Conservation (phyloP, 2,888 invertebrate genomes). For the Dasypogon diadema region DNA sequence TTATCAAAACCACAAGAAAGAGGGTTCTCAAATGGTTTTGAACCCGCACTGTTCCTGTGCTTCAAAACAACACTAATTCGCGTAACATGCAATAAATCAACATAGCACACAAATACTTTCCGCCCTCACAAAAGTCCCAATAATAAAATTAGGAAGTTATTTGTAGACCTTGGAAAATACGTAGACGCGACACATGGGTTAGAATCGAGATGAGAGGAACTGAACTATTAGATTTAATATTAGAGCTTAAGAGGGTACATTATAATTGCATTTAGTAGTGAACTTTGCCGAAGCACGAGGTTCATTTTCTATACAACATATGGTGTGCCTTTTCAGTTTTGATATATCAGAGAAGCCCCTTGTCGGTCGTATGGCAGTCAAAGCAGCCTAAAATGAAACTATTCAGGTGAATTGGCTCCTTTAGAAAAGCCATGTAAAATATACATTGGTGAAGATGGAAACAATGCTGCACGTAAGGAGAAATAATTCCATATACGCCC, state of each 20-base stretch:
- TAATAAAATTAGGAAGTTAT: not conserved
- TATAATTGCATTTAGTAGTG: conserved; percentile 47
- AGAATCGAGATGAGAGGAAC: not conserved
- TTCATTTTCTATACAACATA: not conserved
- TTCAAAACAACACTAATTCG: too few relatives aligned
- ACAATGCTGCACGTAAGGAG: conserved; percentile 28
- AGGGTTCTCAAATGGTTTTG: too few relatives aligned
- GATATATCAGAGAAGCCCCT: conserved; percentile 24
- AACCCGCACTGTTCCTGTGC: too few relatives aligned
- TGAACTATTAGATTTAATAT: conserved; percentile 44
- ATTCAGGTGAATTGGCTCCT: conserved; percentile 39
- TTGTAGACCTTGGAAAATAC: not conserved
- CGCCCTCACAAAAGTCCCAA: not conserved
- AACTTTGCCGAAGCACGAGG: conserved; percentile 37
- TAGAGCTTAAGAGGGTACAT: conserved; percentile 31
- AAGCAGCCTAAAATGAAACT: conserved; percentile 45
- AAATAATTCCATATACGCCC: not conserved
- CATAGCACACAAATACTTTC: too few relatives aligned
- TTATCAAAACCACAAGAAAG: too few relatives aligned
- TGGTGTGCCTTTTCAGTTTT: conserved; percentile 39
- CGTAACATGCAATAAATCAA: too few relatives aligned
- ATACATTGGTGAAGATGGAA: conserved; percentile 41
- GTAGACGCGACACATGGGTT: not conserved
- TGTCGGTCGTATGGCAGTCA: conserved; percentile 31
- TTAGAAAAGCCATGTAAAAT: conserved; percentile 36